Percentiles rank a stretch among this genome's conserved stretches.
phyloP scores from a whole-genome alignment of 2,797 vertebrate species.

The Oceanodroma leucorhoa region DNA sequence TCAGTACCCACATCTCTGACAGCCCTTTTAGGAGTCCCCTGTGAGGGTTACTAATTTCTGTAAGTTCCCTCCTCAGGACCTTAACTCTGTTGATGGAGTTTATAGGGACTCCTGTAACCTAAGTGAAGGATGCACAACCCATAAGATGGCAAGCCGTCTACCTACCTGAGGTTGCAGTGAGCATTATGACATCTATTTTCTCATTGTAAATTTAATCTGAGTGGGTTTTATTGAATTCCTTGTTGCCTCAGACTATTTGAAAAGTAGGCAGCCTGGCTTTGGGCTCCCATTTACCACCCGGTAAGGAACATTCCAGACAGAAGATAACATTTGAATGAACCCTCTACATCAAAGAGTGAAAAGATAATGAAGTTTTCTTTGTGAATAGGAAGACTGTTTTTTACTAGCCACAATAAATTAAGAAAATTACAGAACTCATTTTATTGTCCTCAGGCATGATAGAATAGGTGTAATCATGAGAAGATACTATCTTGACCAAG shows the following conservation, averaged over 20 bases:
- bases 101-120: background rate
- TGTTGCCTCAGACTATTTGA: background rate
- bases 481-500: constrained; percentile 17
- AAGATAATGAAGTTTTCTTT: constrained; percentile 10
- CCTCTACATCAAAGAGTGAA: background rate
- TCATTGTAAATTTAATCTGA: background rate
- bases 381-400: background rate
- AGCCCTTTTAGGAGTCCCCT: background rate
- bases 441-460: constrained; percentile 11
- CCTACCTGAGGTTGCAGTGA: background rate
- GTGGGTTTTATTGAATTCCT: background rate
- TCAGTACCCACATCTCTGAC: background rate
- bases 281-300: background rate
- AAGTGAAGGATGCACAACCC: background rate
- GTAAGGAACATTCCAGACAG: background rate
- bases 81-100: background rate
- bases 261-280: background rate
- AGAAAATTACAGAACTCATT: constrained; percentile 27
- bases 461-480: constrained; percentile 7
- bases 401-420: constrained; percentile 4
- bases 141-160: background rate
- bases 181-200: background rate
- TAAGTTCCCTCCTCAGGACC: background rate
- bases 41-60: background rate
- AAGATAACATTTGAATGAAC: background rate